A percentile compares a stretch with the other conserved stretches of the same genome.
These are phyloP conservation scores for Oenanthe melanoleuca DNA, from an alignment of 2,113 vertebrate species.

Conservation along the genomic window DNA sequence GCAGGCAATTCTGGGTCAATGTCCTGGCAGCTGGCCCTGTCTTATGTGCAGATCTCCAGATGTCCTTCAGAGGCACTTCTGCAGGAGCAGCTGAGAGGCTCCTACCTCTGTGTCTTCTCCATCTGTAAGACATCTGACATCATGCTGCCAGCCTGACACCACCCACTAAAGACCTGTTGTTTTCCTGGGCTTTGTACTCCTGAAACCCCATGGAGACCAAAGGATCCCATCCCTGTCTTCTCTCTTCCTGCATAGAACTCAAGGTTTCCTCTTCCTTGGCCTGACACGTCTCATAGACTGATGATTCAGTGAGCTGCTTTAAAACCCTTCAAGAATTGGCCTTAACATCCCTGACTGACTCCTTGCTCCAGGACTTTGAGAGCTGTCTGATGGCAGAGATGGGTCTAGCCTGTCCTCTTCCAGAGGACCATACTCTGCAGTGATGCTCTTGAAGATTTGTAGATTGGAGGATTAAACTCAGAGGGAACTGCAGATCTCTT, in stretches of 20 bases:
- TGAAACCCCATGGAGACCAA: not conserved
- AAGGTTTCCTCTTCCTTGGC: not conserved
- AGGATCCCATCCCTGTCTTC: not conserved
- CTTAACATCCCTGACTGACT: not conserved
- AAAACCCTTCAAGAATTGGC: not conserved
- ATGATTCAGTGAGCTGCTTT: not conserved
- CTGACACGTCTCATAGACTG: not conserved
- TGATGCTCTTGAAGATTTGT: not conserved
- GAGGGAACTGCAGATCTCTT: not conserved
- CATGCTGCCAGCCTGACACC: not conserved
- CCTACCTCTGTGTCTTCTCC: not conserved
- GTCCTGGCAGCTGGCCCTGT: not conserved
- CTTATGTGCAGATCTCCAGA: not conserved
- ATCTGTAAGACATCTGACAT: not conserved
- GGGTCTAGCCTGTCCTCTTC: not conserved
- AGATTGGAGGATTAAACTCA: not conserved
- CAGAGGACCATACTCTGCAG: not conserved
- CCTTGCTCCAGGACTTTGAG: not conserved
- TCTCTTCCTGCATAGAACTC: accelerated
- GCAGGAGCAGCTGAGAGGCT: not conserved
- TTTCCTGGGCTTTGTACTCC: not conserved
- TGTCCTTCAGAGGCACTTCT: not conserved
- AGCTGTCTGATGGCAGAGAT: not conserved
- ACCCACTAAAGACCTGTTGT: not conserved
- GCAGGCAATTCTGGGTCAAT: not conserved